Evolutionary conservation across 2,888 invertebrate genomes (phyloP).

Genomic region (Erebia palarica): DNA sequence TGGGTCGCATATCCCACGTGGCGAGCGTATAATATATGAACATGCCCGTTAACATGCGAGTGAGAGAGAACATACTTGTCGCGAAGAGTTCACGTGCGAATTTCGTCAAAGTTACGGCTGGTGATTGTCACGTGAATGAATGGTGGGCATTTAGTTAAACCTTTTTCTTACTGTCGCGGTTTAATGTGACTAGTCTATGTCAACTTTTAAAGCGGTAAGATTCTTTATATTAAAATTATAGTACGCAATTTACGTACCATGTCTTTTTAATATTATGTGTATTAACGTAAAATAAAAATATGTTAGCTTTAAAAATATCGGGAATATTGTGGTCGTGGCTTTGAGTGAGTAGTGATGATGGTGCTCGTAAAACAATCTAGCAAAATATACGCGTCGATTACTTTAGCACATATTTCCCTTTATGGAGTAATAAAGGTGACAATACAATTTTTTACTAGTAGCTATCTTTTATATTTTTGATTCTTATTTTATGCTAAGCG

Average conservation of each 20-base stretch:
- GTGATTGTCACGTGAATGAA: no score
- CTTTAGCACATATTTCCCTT: neutral
- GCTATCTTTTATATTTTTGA: no score
- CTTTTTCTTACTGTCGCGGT: no score
- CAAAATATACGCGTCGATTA: neutral
- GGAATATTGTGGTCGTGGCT: conserved; percentile 17
- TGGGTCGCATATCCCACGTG: no score
- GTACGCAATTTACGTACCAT: neutral
- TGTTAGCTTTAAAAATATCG: neutral
- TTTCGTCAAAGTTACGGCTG: no score
- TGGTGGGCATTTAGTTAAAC: no score
- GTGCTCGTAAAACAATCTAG: conserved; percentile 23
- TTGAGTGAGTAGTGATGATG: conserved; percentile 33
- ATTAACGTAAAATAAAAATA: neutral
- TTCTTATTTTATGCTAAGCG: no score
- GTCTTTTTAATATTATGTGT: neutral
- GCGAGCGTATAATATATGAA: neutral
- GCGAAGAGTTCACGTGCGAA: no score
- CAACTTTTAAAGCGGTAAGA: neutral
- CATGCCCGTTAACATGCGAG: neutral
- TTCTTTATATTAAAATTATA: neutral
- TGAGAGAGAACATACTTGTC: no score
- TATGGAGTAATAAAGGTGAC: neutral
- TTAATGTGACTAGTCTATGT: no score
- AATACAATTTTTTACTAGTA: no score